These are phyloP conservation scores for Drosophila neotestacea DNA, from an alignment of 2,888 invertebrate species.

Conservation along the genomic window DNA sequence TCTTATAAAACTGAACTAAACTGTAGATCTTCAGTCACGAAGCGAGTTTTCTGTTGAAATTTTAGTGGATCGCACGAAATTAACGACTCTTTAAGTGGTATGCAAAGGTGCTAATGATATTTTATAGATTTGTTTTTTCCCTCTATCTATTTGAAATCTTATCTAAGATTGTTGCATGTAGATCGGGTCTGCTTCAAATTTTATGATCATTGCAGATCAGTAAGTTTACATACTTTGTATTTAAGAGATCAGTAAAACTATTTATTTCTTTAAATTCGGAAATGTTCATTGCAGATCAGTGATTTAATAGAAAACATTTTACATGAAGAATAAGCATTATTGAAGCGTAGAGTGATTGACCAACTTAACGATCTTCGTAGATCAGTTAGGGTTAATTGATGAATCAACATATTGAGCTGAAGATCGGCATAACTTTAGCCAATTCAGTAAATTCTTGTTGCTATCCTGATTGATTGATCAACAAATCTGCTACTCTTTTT, in stretches of 20 bases:
- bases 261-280: no score
- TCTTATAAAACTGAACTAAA: not conserved
- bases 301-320: no score
- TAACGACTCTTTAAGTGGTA: not conserved
- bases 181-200: not conserved
- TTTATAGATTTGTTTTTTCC: not conserved
- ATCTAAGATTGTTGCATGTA: no score
- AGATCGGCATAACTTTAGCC: not conserved
- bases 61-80: conserved; percentile 1
- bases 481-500: not conserved
- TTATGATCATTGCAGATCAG: not conserved
- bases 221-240: not conserved
- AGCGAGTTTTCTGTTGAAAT: conserved; percentile 3
- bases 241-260: not conserved
- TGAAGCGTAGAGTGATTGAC: no score
- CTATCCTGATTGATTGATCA: not conserved
- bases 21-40: not conserved
- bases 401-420: not conserved
- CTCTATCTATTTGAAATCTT: no score
- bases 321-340: no score
- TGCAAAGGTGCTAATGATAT: conserved; percentile 7
- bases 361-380: not conserved
- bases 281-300: no score
- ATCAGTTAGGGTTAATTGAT: not conserved
- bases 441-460: not conserved